Base-by-base conservation (phyloP, 2,797 vertebrate genomes). In the Cichlasoma orientale region DNA sequence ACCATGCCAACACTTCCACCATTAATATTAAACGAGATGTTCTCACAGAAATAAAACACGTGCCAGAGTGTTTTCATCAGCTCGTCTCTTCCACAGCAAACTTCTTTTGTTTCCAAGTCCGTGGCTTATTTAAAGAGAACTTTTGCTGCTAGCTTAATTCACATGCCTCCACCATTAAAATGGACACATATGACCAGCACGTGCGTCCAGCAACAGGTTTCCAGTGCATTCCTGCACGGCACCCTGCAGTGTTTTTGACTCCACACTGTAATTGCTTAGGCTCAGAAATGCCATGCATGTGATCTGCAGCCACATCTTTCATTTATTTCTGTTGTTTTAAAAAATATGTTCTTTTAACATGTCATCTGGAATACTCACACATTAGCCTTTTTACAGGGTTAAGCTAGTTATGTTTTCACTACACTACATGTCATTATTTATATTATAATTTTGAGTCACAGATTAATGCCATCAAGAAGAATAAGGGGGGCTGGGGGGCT, bases 181-280 rank as follows among this genome's bases (percentile, higher is more conserved):
- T 41, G 44, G 56, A 23, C 63, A 29, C 18, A 10, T 29, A 18
- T 0, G 18, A 53, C 50, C 7, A 86, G 61, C 56, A 3, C 41
- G 54, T n/a, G 80, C 47, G 59, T 50, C 23, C 73, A 59, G 59
- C 41, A 36, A 44, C 36, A 75, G 41, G 63, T 75, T 27, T 36
- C 33, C 11, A 50, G 29, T 73, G 72, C 56, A 57, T 56, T n/a
- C 75, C 79, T 79, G 56, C 73, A 55, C 71, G 84, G 74, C 73
- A 54, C 73, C 83, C 73, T 9, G 11, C 58, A 75, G 81, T 29
- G 59, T 50, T 63, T 74, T 66, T 69, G 61, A 72, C 80, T 72
- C 54, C 56, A 54, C 23, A 4, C 25, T 58, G 56, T 83, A 79
- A 72, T 79, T 72, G 33, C 78, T 75, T 74, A 41, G 54, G 38